A percentile compares a stretch with the other conserved stretches of the same genome.
Evolutionary conservation across 2,888 invertebrate species (phyloP).

Genomic region (Spicauda simplicius): DNA sequence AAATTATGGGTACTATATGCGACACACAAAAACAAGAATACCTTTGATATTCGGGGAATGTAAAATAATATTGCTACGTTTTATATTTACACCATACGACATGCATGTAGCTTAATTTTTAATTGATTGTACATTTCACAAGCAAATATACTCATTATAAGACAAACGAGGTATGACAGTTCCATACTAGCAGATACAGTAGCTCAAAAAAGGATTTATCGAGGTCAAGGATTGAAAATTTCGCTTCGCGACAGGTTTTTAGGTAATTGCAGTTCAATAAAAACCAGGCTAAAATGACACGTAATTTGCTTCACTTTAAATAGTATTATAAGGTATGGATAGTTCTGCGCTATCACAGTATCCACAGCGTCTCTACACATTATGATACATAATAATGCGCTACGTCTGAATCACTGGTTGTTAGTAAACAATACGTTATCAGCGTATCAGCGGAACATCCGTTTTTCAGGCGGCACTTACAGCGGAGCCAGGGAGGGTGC

Average conservation of each 20-base stretch:
- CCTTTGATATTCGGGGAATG: too few species aligned
- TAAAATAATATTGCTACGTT: too few species aligned
- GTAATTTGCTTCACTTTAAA: background rate
- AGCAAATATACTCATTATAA: too few species aligned
- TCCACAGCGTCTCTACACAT: background rate
- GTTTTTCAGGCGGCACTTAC: background rate
- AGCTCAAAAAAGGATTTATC: background rate
- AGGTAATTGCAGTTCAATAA: constrained; percentile 8
- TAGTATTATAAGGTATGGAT: background rate
- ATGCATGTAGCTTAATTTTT: too few species aligned
- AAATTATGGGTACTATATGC: too few species aligned
- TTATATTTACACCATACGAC: too few species aligned
- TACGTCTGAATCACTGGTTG: constrained; percentile 1
- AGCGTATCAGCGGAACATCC: constrained; percentile 3
- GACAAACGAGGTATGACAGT: too few species aligned
- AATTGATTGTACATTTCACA: too few species aligned
- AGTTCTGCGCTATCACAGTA: background rate
- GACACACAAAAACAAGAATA: too few species aligned
- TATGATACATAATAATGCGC: background rate
- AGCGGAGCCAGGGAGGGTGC: background rate
- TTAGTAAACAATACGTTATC: constrained; percentile 27
- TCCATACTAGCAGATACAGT: background rate
- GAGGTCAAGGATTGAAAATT: constrained; percentile 12
- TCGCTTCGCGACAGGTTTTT: constrained; percentile 9
- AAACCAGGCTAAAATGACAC: constrained; percentile 11